These are phyloP conservation scores for Ostrea denselamellosa DNA, from an alignment of 1,140 invertebrate genomes.

Conservation along the genomic window DNA sequence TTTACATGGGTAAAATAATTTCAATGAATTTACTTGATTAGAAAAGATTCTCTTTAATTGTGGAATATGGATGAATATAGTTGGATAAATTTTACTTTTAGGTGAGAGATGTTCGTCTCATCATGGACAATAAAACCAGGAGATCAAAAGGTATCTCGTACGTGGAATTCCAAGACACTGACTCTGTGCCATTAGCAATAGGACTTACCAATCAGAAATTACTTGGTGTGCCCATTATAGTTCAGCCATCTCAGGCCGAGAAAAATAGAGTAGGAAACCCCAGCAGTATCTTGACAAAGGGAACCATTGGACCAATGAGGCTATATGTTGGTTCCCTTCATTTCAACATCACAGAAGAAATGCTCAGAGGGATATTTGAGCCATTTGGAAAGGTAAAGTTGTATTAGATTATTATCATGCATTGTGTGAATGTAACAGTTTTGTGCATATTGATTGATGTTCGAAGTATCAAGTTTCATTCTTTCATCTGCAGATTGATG, in stretches of 20 bases:
- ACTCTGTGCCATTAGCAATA: constrained; percentile 97
- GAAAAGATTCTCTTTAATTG: not conserved
- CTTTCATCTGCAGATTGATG: constrained; percentile 86
- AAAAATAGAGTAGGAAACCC: constrained; percentile 92
- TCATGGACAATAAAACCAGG: constrained; percentile 99
- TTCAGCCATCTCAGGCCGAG: constrained; percentile 98
- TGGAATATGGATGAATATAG: not conserved
- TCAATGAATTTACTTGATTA: not conserved
- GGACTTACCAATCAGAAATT: constrained; percentile 97
- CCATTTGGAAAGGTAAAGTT: constrained; percentile 93
- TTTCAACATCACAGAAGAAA: constrained; percentile 99
- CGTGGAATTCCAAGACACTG: constrained; percentile 98
- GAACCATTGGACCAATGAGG: constrained; percentile 91
- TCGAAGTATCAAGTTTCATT: not conserved
- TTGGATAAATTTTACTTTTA: constrained; percentile 62
- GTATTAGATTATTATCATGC: too few relatives aligned
- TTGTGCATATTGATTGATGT: too few relatives aligned
- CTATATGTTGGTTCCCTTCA: constrained; percentile 98
- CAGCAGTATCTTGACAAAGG: constrained; percentile 71
- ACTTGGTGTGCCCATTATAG: constrained; percentile 97
- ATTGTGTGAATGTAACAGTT: too few relatives aligned
- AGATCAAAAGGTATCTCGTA: constrained; percentile 99
- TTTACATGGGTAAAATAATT: not conserved
- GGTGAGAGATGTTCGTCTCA: constrained; percentile 96
- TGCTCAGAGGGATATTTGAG: constrained; percentile 98